phyloP scores from a whole-genome alignment of 2,888 invertebrate species.

The Teinopalpus imperialis region DNA sequence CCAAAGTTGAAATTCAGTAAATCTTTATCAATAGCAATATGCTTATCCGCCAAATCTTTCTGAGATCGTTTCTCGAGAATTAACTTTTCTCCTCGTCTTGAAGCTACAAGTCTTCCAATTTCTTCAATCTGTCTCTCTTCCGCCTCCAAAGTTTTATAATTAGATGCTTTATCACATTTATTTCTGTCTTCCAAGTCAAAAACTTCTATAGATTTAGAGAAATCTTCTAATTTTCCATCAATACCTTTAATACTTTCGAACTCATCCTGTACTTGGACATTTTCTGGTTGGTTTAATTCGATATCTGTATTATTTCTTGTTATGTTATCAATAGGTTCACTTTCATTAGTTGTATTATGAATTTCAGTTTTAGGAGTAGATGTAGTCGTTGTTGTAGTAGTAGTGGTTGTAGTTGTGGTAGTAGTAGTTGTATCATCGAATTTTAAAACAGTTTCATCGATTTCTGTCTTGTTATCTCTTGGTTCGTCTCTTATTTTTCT shows the following conservation, averaged over 20 bases:
- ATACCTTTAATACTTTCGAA: conserved; percentile 61
- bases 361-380: conserved; percentile 32
- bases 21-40: conserved; percentile 63
- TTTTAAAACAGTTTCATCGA: conserved; percentile 40
- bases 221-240: conserved; percentile 69
- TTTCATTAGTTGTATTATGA: conserved; percentile 30
- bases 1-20: conserved; percentile 62
- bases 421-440: conserved; percentile 36
- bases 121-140: conserved; percentile 77
- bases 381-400: conserved; percentile 32
- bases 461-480: conserved; percentile 51
- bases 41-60: conserved; percentile 63
- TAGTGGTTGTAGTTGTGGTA: conserved; percentile 33
- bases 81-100: conserved; percentile 61
- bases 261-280: conserved; percentile 39
- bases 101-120: conserved; percentile 68
- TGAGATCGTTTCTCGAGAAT: conserved; percentile 67
- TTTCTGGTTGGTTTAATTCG: conserved; percentile 43
- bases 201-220: conserved; percentile 68
- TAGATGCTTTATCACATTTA: conserved; percentile 53
- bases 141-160: conserved; percentile 68
- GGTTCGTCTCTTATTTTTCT: conserved; percentile 55
- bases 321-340: conserved; percentile 26
- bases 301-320: conserved; percentile 45
- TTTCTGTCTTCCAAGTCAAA: conserved; percentile 67